Percentiles rank a stretch among this genome's conserved stretches.
Evolutionary conservation across 2,888 invertebrate genomes (phyloP).

Genomic region (Noctua janthe): DNA sequence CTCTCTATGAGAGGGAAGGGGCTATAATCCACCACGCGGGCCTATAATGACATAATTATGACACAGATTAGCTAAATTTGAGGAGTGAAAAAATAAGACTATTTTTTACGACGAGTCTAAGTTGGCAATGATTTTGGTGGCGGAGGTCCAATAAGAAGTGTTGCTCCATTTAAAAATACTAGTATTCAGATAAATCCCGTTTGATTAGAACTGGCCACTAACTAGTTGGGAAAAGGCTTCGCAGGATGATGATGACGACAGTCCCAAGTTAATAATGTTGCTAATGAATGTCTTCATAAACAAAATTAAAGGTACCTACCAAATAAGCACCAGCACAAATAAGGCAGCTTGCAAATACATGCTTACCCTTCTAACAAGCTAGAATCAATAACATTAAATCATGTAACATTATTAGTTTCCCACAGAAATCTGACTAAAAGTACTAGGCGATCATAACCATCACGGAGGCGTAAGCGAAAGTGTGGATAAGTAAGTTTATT

Average conservation of each 20-base stretch:
- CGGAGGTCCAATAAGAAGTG: too few relatives aligned
- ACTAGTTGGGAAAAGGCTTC: neutral
- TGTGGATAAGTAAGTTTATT: constrained; percentile 50
- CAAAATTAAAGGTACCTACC: neutral
- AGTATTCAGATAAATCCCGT: neutral
- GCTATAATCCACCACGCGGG: too few relatives aligned
- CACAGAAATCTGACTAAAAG: constrained; percentile 43
- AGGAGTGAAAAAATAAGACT: neutral
- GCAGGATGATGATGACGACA: neutral
- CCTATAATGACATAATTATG: neutral
- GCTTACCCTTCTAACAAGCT: constrained; percentile 12
- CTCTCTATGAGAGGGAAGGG: too few relatives aligned
- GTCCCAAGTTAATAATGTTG: neutral
- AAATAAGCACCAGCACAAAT: neutral
- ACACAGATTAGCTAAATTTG: neutral
- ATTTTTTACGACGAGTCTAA: neutral
- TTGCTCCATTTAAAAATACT: neutral
- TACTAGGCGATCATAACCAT: constrained; percentile 55
- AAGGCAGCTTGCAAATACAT: constrained; percentile 16
- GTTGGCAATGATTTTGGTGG: neutral
- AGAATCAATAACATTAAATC: constrained; percentile 38
- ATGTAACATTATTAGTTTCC: constrained; percentile 42
- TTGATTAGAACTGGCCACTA: too few relatives aligned
- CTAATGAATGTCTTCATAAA: neutral
- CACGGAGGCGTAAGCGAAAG: constrained; percentile 46